Evolutionary conservation across 1,140 invertebrate species (phyloP), one percentile per base, ranked within the genome.

Genomic region (Pseudomyrmex sp.): DNA sequence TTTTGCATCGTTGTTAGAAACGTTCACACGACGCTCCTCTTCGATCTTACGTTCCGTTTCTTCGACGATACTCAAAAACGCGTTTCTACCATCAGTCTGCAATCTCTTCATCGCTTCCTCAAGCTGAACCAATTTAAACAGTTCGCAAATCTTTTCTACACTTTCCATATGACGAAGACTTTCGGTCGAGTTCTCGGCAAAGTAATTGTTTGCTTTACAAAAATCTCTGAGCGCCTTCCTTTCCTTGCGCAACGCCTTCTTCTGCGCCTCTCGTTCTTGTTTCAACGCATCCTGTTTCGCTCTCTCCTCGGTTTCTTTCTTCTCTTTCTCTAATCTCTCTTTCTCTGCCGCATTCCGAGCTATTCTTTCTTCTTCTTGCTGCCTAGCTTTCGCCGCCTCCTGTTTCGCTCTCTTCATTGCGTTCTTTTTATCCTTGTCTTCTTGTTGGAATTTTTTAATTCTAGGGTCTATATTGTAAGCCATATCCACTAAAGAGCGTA

Each of bases 401-500:
- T 98, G 97, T 94, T 97, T 98, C 0, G 98, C 98, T 86, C 96
- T 95, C 92, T 99, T 99, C 0, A 96, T 96, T 2, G 98, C 98
- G 52, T 97, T 95, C 93, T 99, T 99, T 84, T 96, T 96, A 87
- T 99, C 97, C 90, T 98, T 98, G 85, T 99, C 98, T 66, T 99
- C 98, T 90, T 99, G 97, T 91, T 98, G 99, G 92, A 99, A 99
- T 88, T 96, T 96, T 61, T 95, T 96, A 89, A 99, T 98, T 86
- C 99, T 95, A 1, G 99, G 99, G 95, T 99, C 99, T 93, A 97
- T 96, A 86, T 97, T 96, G 94, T 99, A 99, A 0, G 98, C 98
- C 92, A 98, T 96, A 91, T 99, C 99, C 3, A 99, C 98, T 46
- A 99, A 93, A 26, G 96, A 95, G 26, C 99, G 95, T 90, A 99